Evolutionary conservation across 2,888 invertebrate species (phyloP).

Genomic region (Sarcophaga subvicina): DNA sequence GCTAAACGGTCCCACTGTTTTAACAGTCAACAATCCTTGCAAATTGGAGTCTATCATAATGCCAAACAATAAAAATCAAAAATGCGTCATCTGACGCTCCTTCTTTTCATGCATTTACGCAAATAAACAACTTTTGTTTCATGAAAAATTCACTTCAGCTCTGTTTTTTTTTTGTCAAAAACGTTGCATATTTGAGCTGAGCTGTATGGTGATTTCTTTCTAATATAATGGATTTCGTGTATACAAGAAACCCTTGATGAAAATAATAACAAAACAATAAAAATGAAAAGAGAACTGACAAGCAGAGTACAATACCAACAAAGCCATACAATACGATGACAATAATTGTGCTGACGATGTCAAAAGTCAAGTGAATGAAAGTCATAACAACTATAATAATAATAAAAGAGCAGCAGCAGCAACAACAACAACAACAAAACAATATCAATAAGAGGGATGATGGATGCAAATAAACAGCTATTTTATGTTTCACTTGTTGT

Average conservation of each 20-base stretch:
- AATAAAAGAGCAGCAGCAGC: not conserved
- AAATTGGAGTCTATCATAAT: too few species aligned
- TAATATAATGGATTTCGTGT: too few species aligned
- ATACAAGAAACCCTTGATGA: constrained; percentile 38
- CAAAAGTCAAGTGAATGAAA: constrained; percentile 66
- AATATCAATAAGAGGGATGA: not conserved
- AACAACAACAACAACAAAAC: constrained; percentile 38
- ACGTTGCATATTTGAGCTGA: too few species aligned
- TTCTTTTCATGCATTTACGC: too few species aligned
- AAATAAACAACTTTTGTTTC: too few species aligned
- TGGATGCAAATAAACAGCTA: not conserved
- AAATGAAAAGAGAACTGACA: not conserved
- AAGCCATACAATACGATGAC: constrained; percentile 52
- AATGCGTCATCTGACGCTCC: too few species aligned
- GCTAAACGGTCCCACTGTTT: too few species aligned
- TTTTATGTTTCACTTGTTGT: not conserved
- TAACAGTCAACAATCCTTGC: too few species aligned
- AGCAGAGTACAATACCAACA: constrained; percentile 23
- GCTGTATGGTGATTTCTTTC: too few species aligned
- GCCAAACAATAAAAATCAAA: too few species aligned
- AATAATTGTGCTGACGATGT: constrained; percentile 68
- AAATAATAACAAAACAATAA: constrained; percentile 36
- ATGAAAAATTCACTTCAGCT: too few species aligned
- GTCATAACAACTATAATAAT: not conserved
- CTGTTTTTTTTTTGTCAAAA: too few species aligned